Conservation (phyloP, 1,140 invertebrate genomes). For the Onthophagus taurus region DNA sequence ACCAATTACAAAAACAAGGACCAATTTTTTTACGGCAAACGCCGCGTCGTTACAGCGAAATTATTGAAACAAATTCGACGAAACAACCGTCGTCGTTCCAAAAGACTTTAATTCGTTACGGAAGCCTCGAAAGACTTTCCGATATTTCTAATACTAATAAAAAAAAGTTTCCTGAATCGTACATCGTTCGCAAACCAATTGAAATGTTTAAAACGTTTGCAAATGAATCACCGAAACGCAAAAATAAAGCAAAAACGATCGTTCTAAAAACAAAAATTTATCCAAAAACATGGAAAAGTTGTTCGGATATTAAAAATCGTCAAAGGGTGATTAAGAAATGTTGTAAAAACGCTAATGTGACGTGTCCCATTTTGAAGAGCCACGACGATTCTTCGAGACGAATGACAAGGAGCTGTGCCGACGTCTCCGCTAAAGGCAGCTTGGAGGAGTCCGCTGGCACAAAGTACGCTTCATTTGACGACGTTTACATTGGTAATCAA, state of each 20-base stretch:
- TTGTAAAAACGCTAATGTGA: slow-evolving; percentile 33
- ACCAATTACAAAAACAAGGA: slow-evolving; percentile 7
- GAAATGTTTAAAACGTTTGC: slow-evolving; percentile 14
- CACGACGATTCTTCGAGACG: slow-evolving; percentile 20
- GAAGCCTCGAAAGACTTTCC: slow-evolving; percentile 31
- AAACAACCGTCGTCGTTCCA: too few species aligned
- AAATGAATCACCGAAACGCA: slow-evolving; percentile 18
- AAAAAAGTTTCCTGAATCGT: slow-evolving; percentile 35
- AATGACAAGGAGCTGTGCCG: slow-evolving; percentile 29
- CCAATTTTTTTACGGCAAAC: slow-evolving; percentile 9
- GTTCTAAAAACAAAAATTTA: slow-evolving; percentile 26
- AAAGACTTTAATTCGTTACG: slow-evolving; percentile 29
- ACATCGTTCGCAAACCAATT: slow-evolving; percentile 26
- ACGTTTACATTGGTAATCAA: too few species aligned
- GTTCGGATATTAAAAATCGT: slow-evolving; percentile 31
- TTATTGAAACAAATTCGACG: slow-evolving; percentile 24
- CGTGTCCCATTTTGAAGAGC: slow-evolving; percentile 27
- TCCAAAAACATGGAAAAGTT: slow-evolving; percentile 36
- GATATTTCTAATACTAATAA: slow-evolving; percentile 1
- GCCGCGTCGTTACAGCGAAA: slow-evolving; percentile 27
- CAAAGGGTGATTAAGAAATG: slow-evolving; percentile 32
- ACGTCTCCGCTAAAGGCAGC: slow-evolving; percentile 22
- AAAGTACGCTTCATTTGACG: slow-evolving; percentile 16
- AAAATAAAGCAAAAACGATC: slow-evolving; percentile 23
- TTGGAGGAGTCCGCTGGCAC: too few species aligned